phyloP scores from a whole-genome alignment of 2,888 invertebrate genomes.

The Chrysodeixis includens region DNA sequence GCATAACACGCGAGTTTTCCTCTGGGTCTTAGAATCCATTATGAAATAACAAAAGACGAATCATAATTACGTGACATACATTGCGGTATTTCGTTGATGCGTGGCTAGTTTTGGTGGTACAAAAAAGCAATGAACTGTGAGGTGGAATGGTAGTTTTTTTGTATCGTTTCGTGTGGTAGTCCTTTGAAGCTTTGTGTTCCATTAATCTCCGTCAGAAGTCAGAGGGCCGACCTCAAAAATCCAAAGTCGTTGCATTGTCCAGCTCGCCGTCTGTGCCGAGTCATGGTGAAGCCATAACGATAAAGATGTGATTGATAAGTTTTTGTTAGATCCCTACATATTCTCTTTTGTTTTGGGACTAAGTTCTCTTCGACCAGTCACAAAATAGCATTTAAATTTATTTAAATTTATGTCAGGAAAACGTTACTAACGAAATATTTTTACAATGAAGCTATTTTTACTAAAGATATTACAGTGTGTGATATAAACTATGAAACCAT shows the following conservation, averaged over 20 bases:
- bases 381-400: neutral
- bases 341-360: neutral
- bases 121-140: slow-evolving; percentile 35
- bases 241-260: slow-evolving; percentile 68
- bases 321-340: slow-evolving; percentile 37
- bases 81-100: slow-evolving; percentile 26
- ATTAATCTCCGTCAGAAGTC: slow-evolving; percentile 79
- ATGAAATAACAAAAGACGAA: slow-evolving; percentile 30
- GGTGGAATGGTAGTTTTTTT: slow-evolving; percentile 18
- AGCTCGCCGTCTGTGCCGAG: slow-evolving; percentile 59
- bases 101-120: slow-evolving; percentile 3
- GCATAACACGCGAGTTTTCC: slow-evolving; percentile 61
- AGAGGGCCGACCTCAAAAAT: slow-evolving; percentile 80
- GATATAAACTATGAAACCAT: too few relatives aligned
- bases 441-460: too few relatives aligned
- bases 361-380: neutral
- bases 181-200: slow-evolving; percentile 55
- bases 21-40: slow-evolving; percentile 26
- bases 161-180: slow-evolving; percentile 45
- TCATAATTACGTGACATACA: slow-evolving; percentile 30
- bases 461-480: too few relatives aligned
- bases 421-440: too few relatives aligned
- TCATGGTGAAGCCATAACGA: slow-evolving; percentile 59
- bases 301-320: slow-evolving; percentile 58
- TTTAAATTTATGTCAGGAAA: too few relatives aligned